A percentile compares a stretch with the other conserved stretches of the same genome.
These are phyloP conservation scores for Scomber colias DNA, from an alignment of 2,113 vertebrate species.

Conservation along the genomic window DNA sequence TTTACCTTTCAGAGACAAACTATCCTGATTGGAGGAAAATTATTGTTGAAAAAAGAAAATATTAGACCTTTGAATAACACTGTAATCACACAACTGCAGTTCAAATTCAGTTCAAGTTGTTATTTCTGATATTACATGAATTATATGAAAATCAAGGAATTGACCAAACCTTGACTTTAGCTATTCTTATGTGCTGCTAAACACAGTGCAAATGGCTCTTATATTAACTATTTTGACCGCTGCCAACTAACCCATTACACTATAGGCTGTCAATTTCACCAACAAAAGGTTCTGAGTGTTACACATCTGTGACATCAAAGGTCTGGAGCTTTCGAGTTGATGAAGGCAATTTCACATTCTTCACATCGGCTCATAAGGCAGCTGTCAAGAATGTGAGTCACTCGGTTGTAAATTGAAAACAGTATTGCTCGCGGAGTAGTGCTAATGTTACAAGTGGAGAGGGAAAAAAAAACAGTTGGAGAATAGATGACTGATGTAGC, in stretches of 20 bases:
- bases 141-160: no score
- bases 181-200: no score
- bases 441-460: conserved; percentile 29
- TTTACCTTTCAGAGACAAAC: neutral
- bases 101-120: neutral
- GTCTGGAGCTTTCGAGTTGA: conserved; percentile 30
- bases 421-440: conserved; percentile 28
- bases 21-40: neutral
- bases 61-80: neutral
- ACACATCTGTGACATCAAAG: conserved; percentile 24
- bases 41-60: neutral
- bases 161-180: no score
- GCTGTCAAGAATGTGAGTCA: conserved; percentile 49
- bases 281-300: conserved; percentile 32
- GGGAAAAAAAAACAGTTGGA: conserved; percentile 23
- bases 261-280: conserved; percentile 3
- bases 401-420: conserved; percentile 39
- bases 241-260: neutral
- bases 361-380: conserved; percentile 41
- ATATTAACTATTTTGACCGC: neutral
- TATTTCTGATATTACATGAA: no score
- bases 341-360: conserved; percentile 47
- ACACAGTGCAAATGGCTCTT: no score
- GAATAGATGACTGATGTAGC: neutral
- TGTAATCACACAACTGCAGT: neutral